A percentile compares a stretch with the other conserved stretches of the same genome.
Conservation (phyloP, 2,113 vertebrate genomes). For the Antidorcas marsupialis region DNA sequence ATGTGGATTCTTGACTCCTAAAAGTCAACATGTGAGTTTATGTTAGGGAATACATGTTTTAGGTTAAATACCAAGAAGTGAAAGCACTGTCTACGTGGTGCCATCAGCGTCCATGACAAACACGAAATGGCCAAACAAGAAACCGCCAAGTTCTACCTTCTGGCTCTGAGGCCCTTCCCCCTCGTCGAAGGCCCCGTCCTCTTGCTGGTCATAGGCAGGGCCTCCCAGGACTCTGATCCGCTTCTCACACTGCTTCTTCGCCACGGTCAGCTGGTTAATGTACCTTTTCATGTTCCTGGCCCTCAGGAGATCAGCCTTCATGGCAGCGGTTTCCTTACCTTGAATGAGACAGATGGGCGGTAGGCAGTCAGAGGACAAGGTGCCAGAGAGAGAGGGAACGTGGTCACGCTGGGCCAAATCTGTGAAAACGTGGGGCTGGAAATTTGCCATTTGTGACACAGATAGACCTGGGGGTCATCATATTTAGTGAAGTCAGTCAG, state of each 20-base stretch:
- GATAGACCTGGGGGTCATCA: neutral
- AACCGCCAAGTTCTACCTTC: constrained; percentile 81
- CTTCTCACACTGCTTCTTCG: constrained; percentile 99
- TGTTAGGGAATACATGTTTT: neutral
- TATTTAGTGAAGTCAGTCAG: neutral
- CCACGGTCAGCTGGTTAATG: constrained; percentile 97
- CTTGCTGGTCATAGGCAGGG: constrained; percentile 91
- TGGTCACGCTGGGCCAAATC: neutral
- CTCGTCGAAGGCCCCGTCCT: constrained; percentile 88
- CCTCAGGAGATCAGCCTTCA: constrained; percentile 96
- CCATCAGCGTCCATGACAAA: neutral
- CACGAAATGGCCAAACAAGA: neutral
- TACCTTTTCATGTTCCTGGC: constrained; percentile 98
- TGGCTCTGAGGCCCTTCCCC: constrained; percentile 90
- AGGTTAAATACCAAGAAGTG: neutral
- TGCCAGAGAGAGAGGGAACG: neutral
- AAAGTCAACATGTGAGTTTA: neutral
- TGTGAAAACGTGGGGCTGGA: neutral
- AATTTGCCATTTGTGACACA: neutral
- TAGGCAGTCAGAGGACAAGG: neutral
- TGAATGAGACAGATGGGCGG: constrained; percentile 81
- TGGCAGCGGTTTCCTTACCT: constrained; percentile 95
- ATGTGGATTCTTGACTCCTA: neutral
- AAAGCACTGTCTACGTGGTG: neutral
- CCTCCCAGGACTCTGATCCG: constrained; percentile 92